Evolutionary conservation across 1,140 invertebrate genomes (phyloP).

Genomic region (Drosophila erecta): DNA sequence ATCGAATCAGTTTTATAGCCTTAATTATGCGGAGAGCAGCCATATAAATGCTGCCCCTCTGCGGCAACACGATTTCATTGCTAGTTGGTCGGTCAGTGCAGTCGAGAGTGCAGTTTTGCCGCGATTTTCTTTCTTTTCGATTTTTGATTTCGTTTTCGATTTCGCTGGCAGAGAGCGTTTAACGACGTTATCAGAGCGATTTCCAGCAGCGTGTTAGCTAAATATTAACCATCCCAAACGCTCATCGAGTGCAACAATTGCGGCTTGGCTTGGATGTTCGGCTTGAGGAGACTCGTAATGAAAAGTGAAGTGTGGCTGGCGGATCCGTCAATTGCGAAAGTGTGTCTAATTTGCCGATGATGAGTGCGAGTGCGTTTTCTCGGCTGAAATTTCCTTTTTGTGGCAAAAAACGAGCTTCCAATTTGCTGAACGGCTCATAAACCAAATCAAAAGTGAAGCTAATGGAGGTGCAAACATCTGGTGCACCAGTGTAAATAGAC

Average conservation of each 20-base stretch:
- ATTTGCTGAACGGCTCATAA: conserved; percentile 18
- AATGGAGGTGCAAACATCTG: conserved; percentile 9
- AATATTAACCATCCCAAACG: conserved; percentile 62
- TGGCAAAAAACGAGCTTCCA: conserved; percentile 8
- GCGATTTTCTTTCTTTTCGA: conserved; percentile 25
- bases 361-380: conserved; percentile 40
- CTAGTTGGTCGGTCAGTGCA: conserved; percentile 39
- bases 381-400: conserved; percentile 36
- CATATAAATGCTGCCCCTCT: conserved; percentile 69
- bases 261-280: conserved; percentile 23
- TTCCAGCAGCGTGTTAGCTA: conserved; percentile 57
- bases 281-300: conserved; percentile 64
- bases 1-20: conserved; percentile 76
- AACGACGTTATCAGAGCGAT: conserved; percentile 77
- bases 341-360: conserved; percentile 63
- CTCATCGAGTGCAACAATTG: conserved; percentile 7
- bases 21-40: conserved; percentile 75
- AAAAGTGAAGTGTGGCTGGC: conserved; percentile 75
- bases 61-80: conserved; percentile 63
- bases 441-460: conserved; percentile 26
- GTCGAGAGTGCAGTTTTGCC: conserved; percentile 23
- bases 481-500: conserved; percentile 10
- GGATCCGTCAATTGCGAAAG: conserved; percentile 64
- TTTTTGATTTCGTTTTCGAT: conserved; percentile 50
- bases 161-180: conserved; percentile 65